phyloP scores from a whole-genome alignment of 2,888 invertebrate species.

The Tetanocera ferruginea region DNA sequence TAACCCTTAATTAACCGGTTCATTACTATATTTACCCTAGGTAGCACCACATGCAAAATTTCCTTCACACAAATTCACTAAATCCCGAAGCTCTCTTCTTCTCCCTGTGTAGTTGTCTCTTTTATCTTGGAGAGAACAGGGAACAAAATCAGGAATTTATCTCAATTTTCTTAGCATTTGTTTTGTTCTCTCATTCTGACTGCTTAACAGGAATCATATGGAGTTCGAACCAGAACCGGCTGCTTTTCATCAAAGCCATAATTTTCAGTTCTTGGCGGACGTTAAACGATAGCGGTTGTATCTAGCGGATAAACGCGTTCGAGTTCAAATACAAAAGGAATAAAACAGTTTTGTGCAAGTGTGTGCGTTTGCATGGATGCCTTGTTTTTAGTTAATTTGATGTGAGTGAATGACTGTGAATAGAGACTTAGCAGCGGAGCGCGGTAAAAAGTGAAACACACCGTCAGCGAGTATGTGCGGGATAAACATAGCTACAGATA shows the following conservation, averaged over 20 bases:
- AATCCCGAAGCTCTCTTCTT: not conserved
- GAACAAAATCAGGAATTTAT: not conserved
- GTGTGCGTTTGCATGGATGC: not conserved
- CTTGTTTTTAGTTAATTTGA: not conserved
- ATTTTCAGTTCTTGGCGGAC: conserved; percentile 59
- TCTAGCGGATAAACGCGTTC: conserved; percentile 37
- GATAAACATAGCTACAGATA: conserved; percentile 23
- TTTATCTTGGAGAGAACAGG: not conserved
- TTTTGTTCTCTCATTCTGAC: conserved; percentile 36
- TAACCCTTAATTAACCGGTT: no score
- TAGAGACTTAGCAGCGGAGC: not conserved
- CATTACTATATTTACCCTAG: no score
- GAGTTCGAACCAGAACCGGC: conserved; percentile 45
- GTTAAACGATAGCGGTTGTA: conserved; percentile 57
- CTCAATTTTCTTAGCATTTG: conserved; percentile 31
- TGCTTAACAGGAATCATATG: conserved; percentile 34
- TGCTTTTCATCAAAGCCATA: conserved; percentile 21
- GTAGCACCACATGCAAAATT: not conserved
- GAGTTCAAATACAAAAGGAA: conserved; percentile 14
- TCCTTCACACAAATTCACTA: not conserved
- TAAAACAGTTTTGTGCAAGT: not conserved
- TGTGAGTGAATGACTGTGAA: not conserved
- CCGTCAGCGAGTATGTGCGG: conserved; percentile 40
- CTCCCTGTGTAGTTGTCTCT: not conserved
- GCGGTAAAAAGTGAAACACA: not conserved